phyloP scores from a whole-genome alignment of 1,140 invertebrate species.

The Asbolus verrucosus region DNA sequence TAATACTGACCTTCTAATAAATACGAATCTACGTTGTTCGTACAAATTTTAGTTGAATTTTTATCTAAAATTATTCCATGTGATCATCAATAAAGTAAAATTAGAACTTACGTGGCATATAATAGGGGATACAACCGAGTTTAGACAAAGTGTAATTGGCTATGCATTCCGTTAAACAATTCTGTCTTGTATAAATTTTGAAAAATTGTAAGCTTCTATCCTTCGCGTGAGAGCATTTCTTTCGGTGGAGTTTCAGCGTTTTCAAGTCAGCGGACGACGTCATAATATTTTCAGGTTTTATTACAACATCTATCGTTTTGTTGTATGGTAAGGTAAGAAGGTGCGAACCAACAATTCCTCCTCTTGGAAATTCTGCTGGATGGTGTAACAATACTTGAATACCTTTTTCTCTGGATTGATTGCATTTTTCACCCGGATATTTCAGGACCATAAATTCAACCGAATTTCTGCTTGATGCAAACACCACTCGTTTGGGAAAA shows the following conservation, averaged over 20 bases:
- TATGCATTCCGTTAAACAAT: slow-evolving; percentile 80
- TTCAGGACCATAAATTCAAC: slow-evolving; percentile 71
- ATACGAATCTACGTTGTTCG: too few relatives aligned
- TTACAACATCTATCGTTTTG: not conserved
- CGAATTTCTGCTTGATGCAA: slow-evolving; percentile 71
- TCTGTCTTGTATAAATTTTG: slow-evolving; percentile 78
- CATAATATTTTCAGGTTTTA: slow-evolving; percentile 10
- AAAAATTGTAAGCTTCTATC: slow-evolving; percentile 70
- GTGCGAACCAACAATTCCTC: not conserved
- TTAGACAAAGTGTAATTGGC: slow-evolving; percentile 76
- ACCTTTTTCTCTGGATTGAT: slow-evolving; percentile 63
- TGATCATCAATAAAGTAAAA: not conserved
- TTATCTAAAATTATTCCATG: not conserved
- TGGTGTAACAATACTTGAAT: not conserved
- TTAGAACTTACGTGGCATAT: not conserved
- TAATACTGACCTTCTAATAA: too few relatives aligned
- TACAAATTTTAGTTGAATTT: not conserved
- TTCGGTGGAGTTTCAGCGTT: slow-evolving; percentile 67
- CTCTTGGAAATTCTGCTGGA: not conserved
- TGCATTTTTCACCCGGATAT: slow-evolving; percentile 67
- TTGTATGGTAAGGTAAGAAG: too few relatives aligned
- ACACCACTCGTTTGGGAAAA: slow-evolving; percentile 65
- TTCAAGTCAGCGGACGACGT: slow-evolving; percentile 67
- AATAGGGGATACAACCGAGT: slow-evolving; percentile 70
- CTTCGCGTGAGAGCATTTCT: slow-evolving; percentile 69